Percentiles rank a stretch among this genome's conserved stretches.
These are phyloP conservation scores for Lepus europaeus DNA, from an alignment of 2,113 vertebrate genomes.

Conservation along the genomic window DNA sequence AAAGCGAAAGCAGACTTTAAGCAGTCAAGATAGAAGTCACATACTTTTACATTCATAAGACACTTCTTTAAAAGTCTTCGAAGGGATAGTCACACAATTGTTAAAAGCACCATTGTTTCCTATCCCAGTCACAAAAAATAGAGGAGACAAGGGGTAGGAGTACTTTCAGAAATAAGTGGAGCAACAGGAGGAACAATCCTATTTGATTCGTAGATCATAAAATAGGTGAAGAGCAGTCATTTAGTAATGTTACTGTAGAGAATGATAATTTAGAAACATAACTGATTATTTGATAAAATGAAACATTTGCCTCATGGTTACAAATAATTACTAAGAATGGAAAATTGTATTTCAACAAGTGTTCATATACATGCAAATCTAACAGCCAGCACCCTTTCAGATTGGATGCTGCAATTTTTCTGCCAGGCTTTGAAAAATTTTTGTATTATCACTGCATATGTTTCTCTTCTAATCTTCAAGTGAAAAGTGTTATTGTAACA, in stretches of 20 bases:
- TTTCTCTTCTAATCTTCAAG: not conserved
- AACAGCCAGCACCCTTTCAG: not conserved
- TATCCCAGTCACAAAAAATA: not conserved
- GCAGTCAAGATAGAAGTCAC: not conserved
- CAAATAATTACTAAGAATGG: not conserved
- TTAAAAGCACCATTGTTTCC: not conserved
- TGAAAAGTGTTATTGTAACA: not conserved
- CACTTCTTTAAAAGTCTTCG: not conserved
- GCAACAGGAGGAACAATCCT: not conserved
- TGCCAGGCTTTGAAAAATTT: not conserved
- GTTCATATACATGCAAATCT: not conserved
- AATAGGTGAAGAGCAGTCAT: not conserved
- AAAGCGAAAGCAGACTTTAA: not conserved
- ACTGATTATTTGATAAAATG: not conserved
- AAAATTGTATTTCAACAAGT: slow-evolving; percentile 1
- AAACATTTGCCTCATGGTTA: not conserved
- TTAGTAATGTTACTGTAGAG: not conserved
- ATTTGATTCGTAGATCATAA: not conserved
- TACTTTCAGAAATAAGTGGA: not conserved
- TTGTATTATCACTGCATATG: not conserved
- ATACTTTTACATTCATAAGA: not conserved
- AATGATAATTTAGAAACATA: not conserved
- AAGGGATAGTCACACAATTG: not conserved
- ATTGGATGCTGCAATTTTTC: not conserved
- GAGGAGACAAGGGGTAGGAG: no score